Conservation (phyloP, 2,797 vertebrate species). For the Sus cebifrons region DNA sequence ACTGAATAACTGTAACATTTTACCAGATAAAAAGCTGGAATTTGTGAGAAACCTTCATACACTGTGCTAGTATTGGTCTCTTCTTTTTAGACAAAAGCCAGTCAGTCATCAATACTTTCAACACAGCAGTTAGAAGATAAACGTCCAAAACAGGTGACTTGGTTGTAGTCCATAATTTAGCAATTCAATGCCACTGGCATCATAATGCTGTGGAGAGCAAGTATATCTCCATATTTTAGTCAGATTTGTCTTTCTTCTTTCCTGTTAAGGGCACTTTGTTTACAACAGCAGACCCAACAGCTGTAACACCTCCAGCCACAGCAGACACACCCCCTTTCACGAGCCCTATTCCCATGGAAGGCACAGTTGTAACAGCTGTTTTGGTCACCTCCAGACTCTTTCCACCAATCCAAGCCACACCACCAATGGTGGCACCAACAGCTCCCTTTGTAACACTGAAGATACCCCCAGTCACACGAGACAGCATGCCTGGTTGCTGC, state of each 20-base stretch:
- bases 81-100: constrained; percentile 85
- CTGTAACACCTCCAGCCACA: constrained; percentile 96
- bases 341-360: constrained; percentile 95
- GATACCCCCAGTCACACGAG: constrained; percentile 96
- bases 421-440: constrained; percentile 96
- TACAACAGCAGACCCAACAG: constrained; percentile 96
- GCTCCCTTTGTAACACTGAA: constrained; percentile 97
- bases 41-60: constrained; percentile 87
- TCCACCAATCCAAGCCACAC: constrained; percentile 97
- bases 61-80: constrained; percentile 87
- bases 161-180: constrained; percentile 87
- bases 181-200: constrained; percentile 87
- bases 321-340: constrained; percentile 97
- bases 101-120: constrained; percentile 87
- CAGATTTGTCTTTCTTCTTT: constrained; percentile 99
- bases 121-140: constrained; percentile 88
- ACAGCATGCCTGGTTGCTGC: constrained; percentile 95
- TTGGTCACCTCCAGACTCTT: constrained; percentile 97
- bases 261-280: constrained; percentile 97
- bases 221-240: constrained; percentile 91
- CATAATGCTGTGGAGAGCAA: constrained; percentile 78
- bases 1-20: constrained; percentile 90
- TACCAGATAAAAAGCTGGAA: constrained; percentile 90
- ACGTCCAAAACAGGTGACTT: constrained; percentile 87
- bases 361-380: constrained; percentile 95